These are phyloP conservation scores for Marasmarcha lunaedactyla DNA, from an alignment of 2,888 invertebrate species.

Conservation along the genomic window DNA sequence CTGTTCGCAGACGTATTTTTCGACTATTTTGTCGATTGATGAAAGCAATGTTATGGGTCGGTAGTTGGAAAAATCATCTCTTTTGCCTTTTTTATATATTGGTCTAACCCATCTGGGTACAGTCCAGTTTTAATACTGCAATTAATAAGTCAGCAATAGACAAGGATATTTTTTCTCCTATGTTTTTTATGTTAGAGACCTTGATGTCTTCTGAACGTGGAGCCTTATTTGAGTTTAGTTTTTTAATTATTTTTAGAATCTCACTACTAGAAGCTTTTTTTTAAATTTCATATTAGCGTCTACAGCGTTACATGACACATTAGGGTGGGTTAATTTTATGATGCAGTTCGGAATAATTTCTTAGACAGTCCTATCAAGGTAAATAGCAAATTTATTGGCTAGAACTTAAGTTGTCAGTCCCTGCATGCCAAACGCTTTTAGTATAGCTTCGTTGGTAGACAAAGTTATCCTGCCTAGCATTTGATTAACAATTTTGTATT, in stretches of 20 bases:
- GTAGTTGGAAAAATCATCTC: no score
- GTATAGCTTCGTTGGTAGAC: background rate
- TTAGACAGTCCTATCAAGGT: background rate
- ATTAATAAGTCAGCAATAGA: background rate
- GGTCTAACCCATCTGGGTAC: no score
- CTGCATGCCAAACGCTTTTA: background rate
- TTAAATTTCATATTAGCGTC: background rate
- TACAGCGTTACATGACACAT: no score
- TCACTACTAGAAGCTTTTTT: background rate
- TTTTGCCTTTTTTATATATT: no score
- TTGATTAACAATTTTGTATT: background rate
- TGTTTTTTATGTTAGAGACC: background rate
- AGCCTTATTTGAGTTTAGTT: no score
- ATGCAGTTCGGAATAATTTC: background rate
- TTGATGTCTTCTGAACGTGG: background rate
- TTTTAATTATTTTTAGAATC: no score
- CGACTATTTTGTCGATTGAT: no score
- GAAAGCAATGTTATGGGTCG: no score
- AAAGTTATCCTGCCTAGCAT: background rate
- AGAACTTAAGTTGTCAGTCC: background rate
- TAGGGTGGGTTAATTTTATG: background rate
- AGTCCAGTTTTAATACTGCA: no score
- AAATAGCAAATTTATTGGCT: background rate
- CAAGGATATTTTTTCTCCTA: no score
- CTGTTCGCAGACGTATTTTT: no score